Conservation (phyloP, 2,888 invertebrate species). For the Melipona beecheii region DNA sequence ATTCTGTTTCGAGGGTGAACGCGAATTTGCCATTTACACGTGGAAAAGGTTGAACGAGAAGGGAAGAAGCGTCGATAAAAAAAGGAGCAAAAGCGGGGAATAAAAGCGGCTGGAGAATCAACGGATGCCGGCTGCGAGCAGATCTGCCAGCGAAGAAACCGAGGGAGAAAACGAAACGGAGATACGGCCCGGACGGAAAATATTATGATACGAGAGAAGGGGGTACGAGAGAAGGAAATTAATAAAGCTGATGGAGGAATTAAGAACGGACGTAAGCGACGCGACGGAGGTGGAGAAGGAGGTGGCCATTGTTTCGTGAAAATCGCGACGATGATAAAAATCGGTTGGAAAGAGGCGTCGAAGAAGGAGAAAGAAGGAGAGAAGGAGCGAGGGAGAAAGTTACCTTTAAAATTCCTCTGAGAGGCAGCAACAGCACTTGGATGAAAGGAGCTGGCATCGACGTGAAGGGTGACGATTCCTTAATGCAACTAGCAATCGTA, state of each 20-base stretch:
- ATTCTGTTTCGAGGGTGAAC: neutral
- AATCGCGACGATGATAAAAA: conserved; percentile 13
- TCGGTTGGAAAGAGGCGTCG: conserved; percentile 20
- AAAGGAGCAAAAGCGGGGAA: neutral
- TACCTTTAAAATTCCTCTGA: conserved; percentile 2
- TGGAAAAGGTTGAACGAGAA: neutral
- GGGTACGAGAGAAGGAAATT: neutral
- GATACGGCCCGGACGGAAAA: neutral
- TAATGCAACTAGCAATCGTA: conserved; percentile 68
- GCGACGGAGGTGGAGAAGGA: neutral
- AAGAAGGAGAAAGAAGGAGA: neutral
- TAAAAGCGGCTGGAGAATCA: neutral
- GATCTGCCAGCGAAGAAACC: too few relatives aligned
- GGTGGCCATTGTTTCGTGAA: neutral
- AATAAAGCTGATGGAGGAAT: conserved; percentile 2
- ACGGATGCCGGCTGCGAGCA: neutral
- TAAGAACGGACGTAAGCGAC: neutral
- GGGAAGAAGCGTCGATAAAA: neutral
- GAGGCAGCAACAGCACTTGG: conserved; percentile 11
- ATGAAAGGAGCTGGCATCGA: conserved; percentile 42
- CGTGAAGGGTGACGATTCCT: conserved; percentile 53
- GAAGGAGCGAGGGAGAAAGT: neutral
- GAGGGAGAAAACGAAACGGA: neutral
- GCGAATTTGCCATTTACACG: neutral
- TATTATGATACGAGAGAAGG: neutral